Evolutionary conservation across 2,888 invertebrate species (phyloP).

Genomic region (Lottia gigantea): DNA sequence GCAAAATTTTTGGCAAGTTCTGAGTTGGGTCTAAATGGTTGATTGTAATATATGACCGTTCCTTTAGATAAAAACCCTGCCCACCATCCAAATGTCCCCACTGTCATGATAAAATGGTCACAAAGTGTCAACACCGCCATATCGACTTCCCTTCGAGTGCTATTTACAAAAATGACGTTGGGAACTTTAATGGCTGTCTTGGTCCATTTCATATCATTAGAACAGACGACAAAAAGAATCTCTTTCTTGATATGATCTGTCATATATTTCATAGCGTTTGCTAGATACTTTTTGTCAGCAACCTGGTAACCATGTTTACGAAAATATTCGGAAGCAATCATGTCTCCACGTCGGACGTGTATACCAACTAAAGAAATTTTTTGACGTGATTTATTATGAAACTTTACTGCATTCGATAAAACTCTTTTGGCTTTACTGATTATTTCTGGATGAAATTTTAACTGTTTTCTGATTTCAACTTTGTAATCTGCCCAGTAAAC

Average conservation of each 20-base stretch:
- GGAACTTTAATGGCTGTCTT: not conserved
- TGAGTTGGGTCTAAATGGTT: conserved; percentile 14
- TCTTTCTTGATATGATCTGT: conserved; percentile 8
- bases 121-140: conserved; percentile 17
- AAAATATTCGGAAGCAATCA: conserved; percentile 1
- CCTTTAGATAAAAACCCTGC: conserved; percentile 18
- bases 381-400: not conserved
- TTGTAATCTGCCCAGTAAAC: conserved; percentile 15
- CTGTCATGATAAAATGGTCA: conserved; percentile 22
- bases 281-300: conserved; percentile 13
- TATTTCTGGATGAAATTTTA: conserved; percentile 15
- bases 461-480: conserved; percentile 10
- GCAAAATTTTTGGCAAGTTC: conserved; percentile 11
- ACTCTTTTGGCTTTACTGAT: not conserved
- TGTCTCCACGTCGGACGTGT: conserved; percentile 20
- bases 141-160: conserved; percentile 13
- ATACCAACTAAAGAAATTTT: conserved; percentile 13
- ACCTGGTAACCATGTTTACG: conserved; percentile 18
- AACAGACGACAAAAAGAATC: conserved; percentile 19
- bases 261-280: conserved; percentile 16
- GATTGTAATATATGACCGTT: conserved; percentile 16
- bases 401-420: conserved; percentile 4
- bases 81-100: conserved; percentile 26
- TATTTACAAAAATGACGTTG: conserved; percentile 9
- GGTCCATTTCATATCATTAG: conserved; percentile 21